Evolutionary conservation across 1,140 invertebrate genomes (phyloP), one percentile per base, ranked within the genome.

Genomic region (Caenorhabditis tropicalis): DNA sequence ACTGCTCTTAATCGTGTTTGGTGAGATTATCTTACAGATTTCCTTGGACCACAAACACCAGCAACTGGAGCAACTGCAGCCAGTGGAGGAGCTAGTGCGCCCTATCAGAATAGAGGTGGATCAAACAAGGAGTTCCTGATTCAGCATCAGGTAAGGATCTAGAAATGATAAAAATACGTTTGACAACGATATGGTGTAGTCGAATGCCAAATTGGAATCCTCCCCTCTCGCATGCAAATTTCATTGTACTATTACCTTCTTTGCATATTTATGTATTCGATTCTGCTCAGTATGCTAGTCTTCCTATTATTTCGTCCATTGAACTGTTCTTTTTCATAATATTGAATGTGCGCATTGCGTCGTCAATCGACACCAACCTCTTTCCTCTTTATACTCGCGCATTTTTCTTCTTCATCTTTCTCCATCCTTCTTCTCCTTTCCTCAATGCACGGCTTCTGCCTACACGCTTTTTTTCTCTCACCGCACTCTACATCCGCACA

Each of bases 21-120:
- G 65, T 39, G 65, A 74, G 65, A 74, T 74, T 74, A 74, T 74
- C 65, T 74, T 74, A 46, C 65, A 74, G 65, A 74, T 10, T 74
- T 74, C 24, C 65, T 74, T 24, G 65, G 65, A 9, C 65, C 65
- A 46, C 65, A 74, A 46, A 33, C 43, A n/a, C 65, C 65, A n/a
- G 12, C 60, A 16, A 10, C 65, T 19, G 65, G 19, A 19, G 36
- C 65, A 74, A 46, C 65, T 74, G 16, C 33, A 1, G n/a, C 9
- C 10, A 46, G 19, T 43, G 65, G 65, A 21, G 12, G 12, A 12
- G 24, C 65, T 24, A n/a, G 29, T 29, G 79, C 49, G 15, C 79
- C 49, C 16, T 53, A 51, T 36, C 46, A 51, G 21, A n/a, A 6
- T 81, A 24, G 33, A 33, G 51, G 12, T 31, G 46, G 79, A n/a